Percentiles rank a stretch among this genome's conserved stretches.
phyloP scores from a whole-genome alignment of 2,888 invertebrate species.

The Troilus luridus region DNA sequence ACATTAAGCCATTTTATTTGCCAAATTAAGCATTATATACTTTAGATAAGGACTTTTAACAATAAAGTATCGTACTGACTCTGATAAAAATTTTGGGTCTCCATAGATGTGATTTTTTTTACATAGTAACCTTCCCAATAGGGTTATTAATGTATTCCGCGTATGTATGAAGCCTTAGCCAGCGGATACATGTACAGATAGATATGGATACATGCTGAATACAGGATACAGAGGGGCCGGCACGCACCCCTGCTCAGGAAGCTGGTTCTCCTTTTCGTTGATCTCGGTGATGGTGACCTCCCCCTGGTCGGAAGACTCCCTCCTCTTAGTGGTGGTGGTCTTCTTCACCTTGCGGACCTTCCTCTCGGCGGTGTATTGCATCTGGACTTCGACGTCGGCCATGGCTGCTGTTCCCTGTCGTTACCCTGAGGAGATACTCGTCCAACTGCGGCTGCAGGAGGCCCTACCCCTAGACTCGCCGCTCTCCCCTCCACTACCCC shows the following conservation, averaged over 20 bases:
- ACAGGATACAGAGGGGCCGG: neutral
- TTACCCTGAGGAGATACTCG: constrained; percentile 55
- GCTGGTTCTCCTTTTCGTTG: constrained; percentile 69
- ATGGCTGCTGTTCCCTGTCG: constrained; percentile 69
- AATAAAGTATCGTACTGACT: too few relatives aligned
- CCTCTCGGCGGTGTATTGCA: constrained; percentile 86
- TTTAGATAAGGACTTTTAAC: too few relatives aligned
- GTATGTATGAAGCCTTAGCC: neutral
- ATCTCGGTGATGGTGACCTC: constrained; percentile 82
- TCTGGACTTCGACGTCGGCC: constrained; percentile 93
- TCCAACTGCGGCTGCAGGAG: neutral
- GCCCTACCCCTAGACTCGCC: constrained; percentile 54
- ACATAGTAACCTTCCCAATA: too few relatives aligned
- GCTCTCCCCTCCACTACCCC: constrained; percentile 61
- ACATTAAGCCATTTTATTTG: neutral
- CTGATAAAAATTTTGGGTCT: too few relatives aligned
- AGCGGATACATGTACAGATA: neutral
- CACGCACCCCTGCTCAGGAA: constrained; percentile 80
- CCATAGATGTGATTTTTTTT: neutral
- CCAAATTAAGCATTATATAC: too few relatives aligned
- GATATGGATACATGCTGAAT: neutral
- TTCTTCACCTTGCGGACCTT: constrained; percentile 94
- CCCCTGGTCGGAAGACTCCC: constrained; percentile 79
- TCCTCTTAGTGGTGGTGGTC: constrained; percentile 79
- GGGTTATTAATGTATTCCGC: too few relatives aligned